Conservation (phyloP, 2,113 vertebrate genomes). For the Anarrhichthys ocellatus region DNA sequence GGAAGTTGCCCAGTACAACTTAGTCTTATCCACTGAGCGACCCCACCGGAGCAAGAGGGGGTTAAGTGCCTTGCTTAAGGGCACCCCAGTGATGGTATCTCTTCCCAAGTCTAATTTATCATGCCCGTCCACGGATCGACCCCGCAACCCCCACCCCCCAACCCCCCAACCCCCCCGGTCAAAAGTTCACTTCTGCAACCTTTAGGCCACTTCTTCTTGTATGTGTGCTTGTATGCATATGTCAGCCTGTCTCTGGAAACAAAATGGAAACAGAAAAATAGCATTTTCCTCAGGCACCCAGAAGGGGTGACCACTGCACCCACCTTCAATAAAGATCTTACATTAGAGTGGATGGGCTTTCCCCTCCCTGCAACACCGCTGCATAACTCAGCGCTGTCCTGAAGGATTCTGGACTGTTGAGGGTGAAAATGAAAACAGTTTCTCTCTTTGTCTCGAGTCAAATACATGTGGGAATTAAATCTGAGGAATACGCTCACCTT, state of each 20-base stretch:
- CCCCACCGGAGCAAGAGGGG: slow-evolving; percentile 24
- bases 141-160: neutral
- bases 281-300: slow-evolving; percentile 50
- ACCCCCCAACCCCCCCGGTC: slow-evolving; percentile 10
- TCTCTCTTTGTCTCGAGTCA: slow-evolving; percentile 56
- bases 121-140: slow-evolving; percentile 23
- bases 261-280: slow-evolving; percentile 45
- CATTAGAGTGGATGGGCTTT: slow-evolving; percentile 44
- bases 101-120: slow-evolving; percentile 56
- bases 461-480: slow-evolving; percentile 57
- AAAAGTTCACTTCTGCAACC: slow-evolving; percentile 42
- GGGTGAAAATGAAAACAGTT: slow-evolving; percentile 60
- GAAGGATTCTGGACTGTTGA: slow-evolving; percentile 46
- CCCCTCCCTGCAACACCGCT: slow-evolving; percentile 25
- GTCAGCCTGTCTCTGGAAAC: slow-evolving; percentile 26
- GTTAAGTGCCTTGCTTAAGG: slow-evolving; percentile 56
- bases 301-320: slow-evolving; percentile 32
- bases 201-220: slow-evolving; percentile 24
- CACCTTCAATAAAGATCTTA: slow-evolving; percentile 60
- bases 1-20: slow-evolving; percentile 24
- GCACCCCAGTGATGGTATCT: slow-evolving; percentile 46
- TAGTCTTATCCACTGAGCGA: slow-evolving; percentile 26
- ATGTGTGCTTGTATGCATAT: neutral
- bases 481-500: slow-evolving; percentile 56
- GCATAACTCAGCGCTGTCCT: slow-evolving; percentile 41